Evolutionary conservation across 2,888 invertebrate genomes (phyloP), one percentile per base, ranked within the genome.

Genomic region (Drosophila tripunctata): DNA sequence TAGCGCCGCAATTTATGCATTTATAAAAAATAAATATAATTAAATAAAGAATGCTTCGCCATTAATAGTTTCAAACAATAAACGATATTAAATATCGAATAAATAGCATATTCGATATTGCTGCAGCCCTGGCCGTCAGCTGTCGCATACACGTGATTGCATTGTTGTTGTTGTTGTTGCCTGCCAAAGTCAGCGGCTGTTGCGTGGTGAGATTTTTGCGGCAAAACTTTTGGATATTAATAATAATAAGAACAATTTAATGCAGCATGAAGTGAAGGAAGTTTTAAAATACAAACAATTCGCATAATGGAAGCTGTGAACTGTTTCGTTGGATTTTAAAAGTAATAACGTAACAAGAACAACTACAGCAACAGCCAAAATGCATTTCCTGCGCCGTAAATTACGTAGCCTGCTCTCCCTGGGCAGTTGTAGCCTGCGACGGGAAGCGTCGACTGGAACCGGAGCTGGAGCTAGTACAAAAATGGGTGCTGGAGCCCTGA

Each of bases 131-230:
- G 56, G 64, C 17, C 31, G 50, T 27, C 79, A 79, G 79, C 79
- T 79, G 79, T 48, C 51, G 54, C 0, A 40, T 75, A 77, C 79
- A 79, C 80, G 79, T 79, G 79, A 83, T 75, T 51, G 35, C 55
- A 35, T 63, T 66, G 55, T 38, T 56, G 52, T 56, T 50, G 47
- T 35, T 63, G 55, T 60, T 76, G 61, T 51, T 27, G 61, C n/a
- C 14, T 50, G 22, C 50, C 40, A 31, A 57, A 44, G 41, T 35
- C 50, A 51, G 12, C 54, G 35, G 22, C 40, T 64, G 68, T 64
- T 65, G 74, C 67, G 61, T 77, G 57, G 15, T 21, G 38, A 43
- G 24, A 57, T 36, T 33, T 30, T 48, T 56, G 30, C 36, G 43
- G 54, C 54, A 24, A 10, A 27, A 8, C 38, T 72, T 40, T 40